phyloP scores from a whole-genome alignment of 2,797 vertebrate species.

The Rousettus madagascariensis region DNA sequence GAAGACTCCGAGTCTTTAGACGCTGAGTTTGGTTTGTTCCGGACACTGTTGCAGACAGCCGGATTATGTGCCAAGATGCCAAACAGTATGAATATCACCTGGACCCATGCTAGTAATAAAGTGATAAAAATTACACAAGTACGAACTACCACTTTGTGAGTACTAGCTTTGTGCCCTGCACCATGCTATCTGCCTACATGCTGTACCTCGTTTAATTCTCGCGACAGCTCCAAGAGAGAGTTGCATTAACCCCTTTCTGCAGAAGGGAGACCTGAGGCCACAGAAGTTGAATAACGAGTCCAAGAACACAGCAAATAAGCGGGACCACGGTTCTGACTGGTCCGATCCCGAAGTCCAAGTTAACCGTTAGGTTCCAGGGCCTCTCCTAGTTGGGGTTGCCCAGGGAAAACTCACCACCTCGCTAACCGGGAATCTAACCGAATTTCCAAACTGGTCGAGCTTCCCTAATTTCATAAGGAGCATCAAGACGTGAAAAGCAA shows the following conservation, averaged over 20 bases:
- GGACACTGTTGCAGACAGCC: neutral
- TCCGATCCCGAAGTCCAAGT: neutral
- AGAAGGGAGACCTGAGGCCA: neutral
- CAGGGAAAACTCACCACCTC: neutral
- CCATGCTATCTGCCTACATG: too few species aligned
- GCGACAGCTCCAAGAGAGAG: too few species aligned
- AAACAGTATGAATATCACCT: neutral
- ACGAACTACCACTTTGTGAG: neutral
- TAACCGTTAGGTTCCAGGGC: neutral
- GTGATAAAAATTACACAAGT: neutral
- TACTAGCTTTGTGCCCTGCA: neutral
- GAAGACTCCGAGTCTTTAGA: neutral
- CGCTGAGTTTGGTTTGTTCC: neutral
- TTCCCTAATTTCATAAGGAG: conserved; percentile 49
- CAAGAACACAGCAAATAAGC: neutral
- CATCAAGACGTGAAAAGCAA: conserved; percentile 36
- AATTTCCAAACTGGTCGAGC: neutral
- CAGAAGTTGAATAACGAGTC: rapidly evolving
- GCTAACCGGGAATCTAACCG: neutral
- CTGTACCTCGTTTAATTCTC: neutral
- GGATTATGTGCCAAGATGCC: neutral
- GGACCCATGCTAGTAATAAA: neutral
- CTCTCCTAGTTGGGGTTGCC: neutral
- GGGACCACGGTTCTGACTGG: neutral
- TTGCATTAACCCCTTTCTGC: neutral